These are phyloP conservation scores for Bombyx mori DNA, from an alignment of 1,140 invertebrate genomes.

Conservation along the genomic window ASM3026992v2 NC_085110.1:8097001-8097500, in stretches of 20 bases:
- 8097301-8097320: constrained; percentile 14
- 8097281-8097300: constrained; percentile 9
- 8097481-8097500: constrained; percentile 59
- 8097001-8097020: constrained; percentile 36
- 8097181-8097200: constrained; percentile 43
- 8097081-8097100: constrained; percentile 44
- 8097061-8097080: constrained; percentile 32
- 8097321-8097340: constrained; percentile 47
- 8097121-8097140: constrained; percentile 43
- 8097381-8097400: constrained; percentile 29
- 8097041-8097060: neutral
- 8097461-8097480: constrained; percentile 25
- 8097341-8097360: constrained; percentile 23
- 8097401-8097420: constrained; percentile 12
- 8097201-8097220: constrained; percentile 50
- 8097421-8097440: constrained; percentile 4
- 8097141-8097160: constrained; percentile 33
- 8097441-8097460: constrained; percentile 15
- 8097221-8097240: constrained; percentile 26
- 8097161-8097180: constrained; percentile 37
- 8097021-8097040: constrained; percentile 26
- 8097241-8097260: constrained; percentile 8
- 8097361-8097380: constrained; percentile 32
- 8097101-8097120: constrained; percentile 49
- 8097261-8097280: constrained; percentile 14